phyloP scores from a whole-genome alignment of 2,888 invertebrate genomes.

The Dichetophora obliterata region DNA sequence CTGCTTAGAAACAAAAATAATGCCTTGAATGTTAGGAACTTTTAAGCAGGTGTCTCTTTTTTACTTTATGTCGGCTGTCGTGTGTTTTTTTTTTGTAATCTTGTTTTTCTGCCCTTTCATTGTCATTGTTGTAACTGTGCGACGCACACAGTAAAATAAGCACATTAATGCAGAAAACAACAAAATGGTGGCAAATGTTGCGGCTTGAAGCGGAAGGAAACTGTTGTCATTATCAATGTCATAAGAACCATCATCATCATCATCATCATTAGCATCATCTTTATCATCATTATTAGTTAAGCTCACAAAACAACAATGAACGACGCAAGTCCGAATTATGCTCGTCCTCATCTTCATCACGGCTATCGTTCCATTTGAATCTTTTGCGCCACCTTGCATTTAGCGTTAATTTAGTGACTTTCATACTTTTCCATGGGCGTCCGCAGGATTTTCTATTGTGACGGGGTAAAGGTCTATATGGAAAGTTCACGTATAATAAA shows the following conservation, averaged over 20 bases:
- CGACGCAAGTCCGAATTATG: neutral
- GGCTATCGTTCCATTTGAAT: neutral
- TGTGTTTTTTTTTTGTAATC: neutral
- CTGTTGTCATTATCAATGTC: neutral
- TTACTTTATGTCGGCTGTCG: neutral
- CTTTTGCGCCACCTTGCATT: neutral
- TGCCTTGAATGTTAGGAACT: too few species aligned
- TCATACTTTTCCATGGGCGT: too few species aligned
- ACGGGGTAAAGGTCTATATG: too few species aligned
- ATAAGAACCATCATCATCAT: neutral
- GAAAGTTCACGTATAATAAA: too few species aligned
- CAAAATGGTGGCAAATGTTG: conserved; percentile 3
- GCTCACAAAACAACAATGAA: conserved; percentile 6
- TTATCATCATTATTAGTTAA: conserved; percentile 1
- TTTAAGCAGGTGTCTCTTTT: neutral
- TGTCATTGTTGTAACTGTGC: neutral
- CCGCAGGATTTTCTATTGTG: too few species aligned
- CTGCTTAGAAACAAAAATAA: neutral
- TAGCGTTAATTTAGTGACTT: conserved; percentile 26
- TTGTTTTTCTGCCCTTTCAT: neutral
- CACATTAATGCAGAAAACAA: neutral
- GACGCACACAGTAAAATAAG: neutral
- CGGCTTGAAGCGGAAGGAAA: conserved; percentile 20
- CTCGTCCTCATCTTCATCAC: neutral
- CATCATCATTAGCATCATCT: neutral